Base-by-base conservation (phyloP, 2,888 invertebrate species). In the Gonocerus acuteangulatus region DNA sequence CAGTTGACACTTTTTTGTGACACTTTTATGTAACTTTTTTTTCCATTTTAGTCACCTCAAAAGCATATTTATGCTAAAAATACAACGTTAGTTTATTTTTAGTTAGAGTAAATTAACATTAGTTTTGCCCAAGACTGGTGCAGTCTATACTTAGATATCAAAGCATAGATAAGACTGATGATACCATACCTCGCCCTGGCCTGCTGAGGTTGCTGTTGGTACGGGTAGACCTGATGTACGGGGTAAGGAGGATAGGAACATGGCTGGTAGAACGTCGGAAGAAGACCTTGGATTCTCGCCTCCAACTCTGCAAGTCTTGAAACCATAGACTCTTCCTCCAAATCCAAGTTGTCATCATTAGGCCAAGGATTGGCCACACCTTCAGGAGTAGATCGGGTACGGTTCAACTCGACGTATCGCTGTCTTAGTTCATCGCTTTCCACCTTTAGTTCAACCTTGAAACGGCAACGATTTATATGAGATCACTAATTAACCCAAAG, bases 351-450 rank as follows among this genome's bases (percentile, higher is more conserved):
- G 4, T 48, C 48, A 15, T 54, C 1, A 42, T 39, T 21, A 21
- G 6, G 54, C 4, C 3, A 54, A 15, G 1, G 22, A 13, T 13
- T 11, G 7, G 21, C 2, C 9, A 36, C 54, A n/a, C n/a, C n/a
- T n/a, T n/a, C n/a, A n/a, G 22, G 34, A 2, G 21, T 19, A 16
- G 36, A 16, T 18, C n/a, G 34, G 0, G 54, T 54, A 19, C 22
- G 32, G 39, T 54, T 54, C 39, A 54, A 21, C 36, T 54, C 54
- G 11, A 22, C 19, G 23, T 54, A 54, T 1, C 54, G 36, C 4
- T 32, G 13, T 22, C 23, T 39, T 15, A 54, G 22, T 21, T 54
- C 54, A 15, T 54, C 54, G 42, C 36, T 54, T 23, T 54, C 54
- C 36, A 54, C 2, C n/a, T 36, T 32, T 7, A 54, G 54, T 21